Evolutionary conservation across 2,797 vertebrate species (phyloP).

Genomic region (Champsocephalus esox): DNA sequence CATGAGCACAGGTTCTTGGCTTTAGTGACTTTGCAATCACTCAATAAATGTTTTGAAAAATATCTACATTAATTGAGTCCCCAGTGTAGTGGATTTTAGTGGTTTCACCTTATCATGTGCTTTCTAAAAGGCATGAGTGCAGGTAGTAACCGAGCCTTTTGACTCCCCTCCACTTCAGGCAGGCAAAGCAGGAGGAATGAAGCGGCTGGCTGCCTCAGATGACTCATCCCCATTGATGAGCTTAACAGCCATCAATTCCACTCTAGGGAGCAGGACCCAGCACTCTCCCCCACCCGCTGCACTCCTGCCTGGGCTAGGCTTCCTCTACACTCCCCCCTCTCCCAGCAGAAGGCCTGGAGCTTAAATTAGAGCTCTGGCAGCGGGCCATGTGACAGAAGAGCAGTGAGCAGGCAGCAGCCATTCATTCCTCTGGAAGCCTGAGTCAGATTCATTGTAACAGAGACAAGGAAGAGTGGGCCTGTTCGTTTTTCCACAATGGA

Average conservation of each 20-base stretch:
- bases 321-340: slow-evolving; percentile 73
- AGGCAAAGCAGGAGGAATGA: slow-evolving; percentile 71
- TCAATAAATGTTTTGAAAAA: not conserved
- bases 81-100: slow-evolving; percentile 8
- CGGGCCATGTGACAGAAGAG: slow-evolving; percentile 72
- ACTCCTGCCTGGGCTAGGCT: slow-evolving; percentile 71
- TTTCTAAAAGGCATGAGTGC: slow-evolving; percentile 43
- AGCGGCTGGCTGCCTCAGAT: slow-evolving; percentile 78
- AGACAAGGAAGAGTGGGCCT: slow-evolving; percentile 47
- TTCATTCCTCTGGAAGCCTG: slow-evolving; percentile 78
- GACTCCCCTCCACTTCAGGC: slow-evolving; percentile 67
- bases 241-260: slow-evolving; percentile 82
- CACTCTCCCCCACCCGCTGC: slow-evolving; percentile 58
- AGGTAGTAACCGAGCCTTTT: slow-evolving; percentile 65
- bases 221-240: slow-evolving; percentile 84
- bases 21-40: slow-evolving; percentile 45
- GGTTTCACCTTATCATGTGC: slow-evolving; percentile 24
- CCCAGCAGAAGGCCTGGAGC: slow-evolving; percentile 77
- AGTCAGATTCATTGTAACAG: slow-evolving; percentile 70
- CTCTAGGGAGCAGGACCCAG: slow-evolving; percentile 69
- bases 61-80: slow-evolving; percentile 10
- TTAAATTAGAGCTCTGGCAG: slow-evolving; percentile 83
- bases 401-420: slow-evolving; percentile 70
- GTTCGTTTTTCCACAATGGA: slow-evolving; percentile 63
- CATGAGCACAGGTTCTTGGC: slow-evolving; percentile 21